These are phyloP conservation scores for Plutomurus gul DNA, from an alignment of 1,140 invertebrate species.

Conservation along the genomic window DNA sequence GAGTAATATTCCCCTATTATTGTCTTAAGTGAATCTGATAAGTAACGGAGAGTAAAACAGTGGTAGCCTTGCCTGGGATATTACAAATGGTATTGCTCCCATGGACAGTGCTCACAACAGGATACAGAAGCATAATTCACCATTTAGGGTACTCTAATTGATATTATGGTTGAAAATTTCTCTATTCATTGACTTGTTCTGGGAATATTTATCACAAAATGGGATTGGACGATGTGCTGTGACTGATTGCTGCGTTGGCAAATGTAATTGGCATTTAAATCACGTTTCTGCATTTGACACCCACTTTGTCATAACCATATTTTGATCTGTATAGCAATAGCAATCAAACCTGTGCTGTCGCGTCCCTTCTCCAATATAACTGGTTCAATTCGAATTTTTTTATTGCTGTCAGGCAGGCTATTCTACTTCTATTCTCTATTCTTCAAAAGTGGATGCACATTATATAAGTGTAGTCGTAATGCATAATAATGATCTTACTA, in stretches of 20 bases:
- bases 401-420: too few species aligned
- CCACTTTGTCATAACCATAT: constrained; percentile 18
- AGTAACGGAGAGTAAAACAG: not conserved
- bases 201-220: not conserved
- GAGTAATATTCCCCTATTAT: not conserved
- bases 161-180: not conserved
- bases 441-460: not conserved
- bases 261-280: constrained; percentile 27
- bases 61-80: too few species aligned
- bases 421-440: too few species aligned
- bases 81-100: too few species aligned
- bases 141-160: constrained; percentile 3
- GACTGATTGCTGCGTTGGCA: constrained; percentile 5
- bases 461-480: not conserved
- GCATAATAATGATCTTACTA: not conserved
- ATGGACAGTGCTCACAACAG: not conserved
- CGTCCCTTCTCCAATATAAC: not conserved
- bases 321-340: too few species aligned
- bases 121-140: not conserved
- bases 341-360: constrained; percentile 13
- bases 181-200: not conserved
- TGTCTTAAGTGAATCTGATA: too few species aligned
- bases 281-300: constrained; percentile 23
- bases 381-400: not conserved
- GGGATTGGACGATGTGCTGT: not conserved